Conservation (phyloP, 2,888 invertebrate species). For the Heliconius ismenius region DNA sequence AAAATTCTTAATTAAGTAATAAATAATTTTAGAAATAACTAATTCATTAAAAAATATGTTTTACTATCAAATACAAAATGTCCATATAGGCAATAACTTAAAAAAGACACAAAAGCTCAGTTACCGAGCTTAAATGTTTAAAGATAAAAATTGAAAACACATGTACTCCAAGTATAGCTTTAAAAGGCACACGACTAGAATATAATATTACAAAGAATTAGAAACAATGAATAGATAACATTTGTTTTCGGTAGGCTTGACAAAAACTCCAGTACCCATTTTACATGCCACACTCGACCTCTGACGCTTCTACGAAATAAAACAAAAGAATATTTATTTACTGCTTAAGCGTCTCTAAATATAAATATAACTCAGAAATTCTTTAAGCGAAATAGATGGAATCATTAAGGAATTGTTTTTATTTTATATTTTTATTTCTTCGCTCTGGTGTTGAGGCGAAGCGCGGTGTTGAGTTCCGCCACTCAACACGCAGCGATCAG, state of each 20-base stretch:
- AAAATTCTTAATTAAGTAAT: too few relatives aligned
- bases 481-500: too few relatives aligned
- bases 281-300: conserved; percentile 63
- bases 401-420: conserved; percentile 22
- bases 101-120: conserved; percentile 32
- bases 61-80: too few relatives aligned
- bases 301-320: conserved; percentile 64
- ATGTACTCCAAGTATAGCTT: conserved; percentile 31
- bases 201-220: conserved; percentile 48
- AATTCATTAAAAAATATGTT: too few relatives aligned
- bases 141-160: conserved; percentile 43
- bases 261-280: conserved; percentile 54
- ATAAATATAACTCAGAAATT: conserved; percentile 32
- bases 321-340: conserved; percentile 56
- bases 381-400: conserved; percentile 38
- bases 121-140: conserved; percentile 32
- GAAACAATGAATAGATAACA: conserved; percentile 49
- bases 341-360: conserved; percentile 40
- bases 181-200: conserved; percentile 42
- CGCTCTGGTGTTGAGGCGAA: too few relatives aligned
- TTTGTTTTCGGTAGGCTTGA: conserved; percentile 48
- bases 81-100: too few relatives aligned
- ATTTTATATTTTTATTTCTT: too few relatives aligned
- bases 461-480: too few relatives aligned
- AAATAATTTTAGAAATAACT: too few relatives aligned